phyloP scores from a whole-genome alignment of 2,113 vertebrate genomes.

The Lepus americanus region DNA sequence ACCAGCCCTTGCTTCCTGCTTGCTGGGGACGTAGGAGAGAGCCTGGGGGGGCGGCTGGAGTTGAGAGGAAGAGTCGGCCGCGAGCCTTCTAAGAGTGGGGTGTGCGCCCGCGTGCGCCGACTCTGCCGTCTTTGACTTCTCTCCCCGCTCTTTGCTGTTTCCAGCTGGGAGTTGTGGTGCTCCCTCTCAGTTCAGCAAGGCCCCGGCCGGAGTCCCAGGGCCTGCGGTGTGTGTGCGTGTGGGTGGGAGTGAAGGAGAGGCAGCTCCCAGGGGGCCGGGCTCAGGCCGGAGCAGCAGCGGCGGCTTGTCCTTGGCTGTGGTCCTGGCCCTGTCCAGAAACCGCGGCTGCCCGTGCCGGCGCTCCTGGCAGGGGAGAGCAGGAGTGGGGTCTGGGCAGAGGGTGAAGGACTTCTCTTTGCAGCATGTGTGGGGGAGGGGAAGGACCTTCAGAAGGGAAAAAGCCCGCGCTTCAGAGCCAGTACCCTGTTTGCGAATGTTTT shows the following conservation, averaged over 20 bases:
- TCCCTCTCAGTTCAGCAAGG: too few species aligned
- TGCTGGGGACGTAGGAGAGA: background rate
- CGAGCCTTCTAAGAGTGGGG: background rate
- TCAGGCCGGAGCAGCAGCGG: too few species aligned
- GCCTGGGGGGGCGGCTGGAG: background rate
- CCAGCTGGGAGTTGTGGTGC: background rate
- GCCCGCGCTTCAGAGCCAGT: background rate
- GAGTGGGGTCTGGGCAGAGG: background rate
- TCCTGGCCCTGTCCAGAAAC: background rate
- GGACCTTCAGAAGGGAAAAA: conserved; percentile 12
- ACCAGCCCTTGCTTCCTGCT: background rate
- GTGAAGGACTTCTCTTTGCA: conserved; percentile 1
- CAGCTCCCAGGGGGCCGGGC: too few species aligned
- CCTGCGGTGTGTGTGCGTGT: background rate
- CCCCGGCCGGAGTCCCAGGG: too few species aligned
- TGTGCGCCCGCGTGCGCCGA: background rate
- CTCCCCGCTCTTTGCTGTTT: conserved; percentile 8
- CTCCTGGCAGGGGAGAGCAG: background rate
- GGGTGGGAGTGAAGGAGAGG: too few species aligned
- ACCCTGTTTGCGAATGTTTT: background rate
- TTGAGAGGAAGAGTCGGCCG: background rate
- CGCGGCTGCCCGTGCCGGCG: background rate
- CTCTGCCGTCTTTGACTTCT: background rate
- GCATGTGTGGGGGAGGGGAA: background rate
- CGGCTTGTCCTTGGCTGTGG: too few species aligned